These are phyloP conservation scores for Suricata suricatta DNA, from an alignment of 2,113 vertebrate genomes.

Conservation along the genomic window DNA sequence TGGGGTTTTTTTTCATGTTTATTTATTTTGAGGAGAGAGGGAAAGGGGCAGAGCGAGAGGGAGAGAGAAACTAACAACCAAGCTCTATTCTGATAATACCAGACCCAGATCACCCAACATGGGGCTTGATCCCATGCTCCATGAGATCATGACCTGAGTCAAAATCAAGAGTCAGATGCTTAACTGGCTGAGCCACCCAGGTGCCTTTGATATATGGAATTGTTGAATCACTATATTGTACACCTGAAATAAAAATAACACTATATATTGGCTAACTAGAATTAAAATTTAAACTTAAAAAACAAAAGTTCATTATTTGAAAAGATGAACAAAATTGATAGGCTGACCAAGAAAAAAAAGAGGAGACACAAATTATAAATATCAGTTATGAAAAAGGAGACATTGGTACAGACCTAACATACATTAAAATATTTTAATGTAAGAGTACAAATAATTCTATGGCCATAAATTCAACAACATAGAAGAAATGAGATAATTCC, in stretches of 20 bases:
- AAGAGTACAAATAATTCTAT: background rate
- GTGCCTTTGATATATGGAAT: background rate
- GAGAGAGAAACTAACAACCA: too few relatives aligned
- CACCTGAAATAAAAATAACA: background rate
- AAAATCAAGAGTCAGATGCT: too few relatives aligned
- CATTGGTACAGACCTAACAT: background rate
- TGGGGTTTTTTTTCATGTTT: background rate
- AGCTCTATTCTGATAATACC: too few relatives aligned
- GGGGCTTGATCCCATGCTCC: too few relatives aligned
- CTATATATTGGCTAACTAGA: background rate
- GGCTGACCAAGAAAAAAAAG: background rate
- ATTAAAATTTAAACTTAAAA: background rate
- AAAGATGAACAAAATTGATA: background rate
- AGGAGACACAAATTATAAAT: background rate
- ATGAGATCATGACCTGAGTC: too few relatives aligned
- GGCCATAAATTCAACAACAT: background rate
- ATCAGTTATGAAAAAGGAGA: background rate
- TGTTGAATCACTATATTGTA: background rate
- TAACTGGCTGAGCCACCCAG: too few relatives aligned
- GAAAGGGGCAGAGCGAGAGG: too few relatives aligned
- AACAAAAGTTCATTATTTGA: background rate
- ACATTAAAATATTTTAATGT: background rate
- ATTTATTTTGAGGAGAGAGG: too few relatives aligned
- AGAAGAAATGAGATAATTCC: background rate
- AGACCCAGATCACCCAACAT: too few relatives aligned